These are phyloP conservation scores for Lasioglossum vierecki DNA, from an alignment of 2,888 invertebrate genomes.

Conservation along the genomic window DNA sequence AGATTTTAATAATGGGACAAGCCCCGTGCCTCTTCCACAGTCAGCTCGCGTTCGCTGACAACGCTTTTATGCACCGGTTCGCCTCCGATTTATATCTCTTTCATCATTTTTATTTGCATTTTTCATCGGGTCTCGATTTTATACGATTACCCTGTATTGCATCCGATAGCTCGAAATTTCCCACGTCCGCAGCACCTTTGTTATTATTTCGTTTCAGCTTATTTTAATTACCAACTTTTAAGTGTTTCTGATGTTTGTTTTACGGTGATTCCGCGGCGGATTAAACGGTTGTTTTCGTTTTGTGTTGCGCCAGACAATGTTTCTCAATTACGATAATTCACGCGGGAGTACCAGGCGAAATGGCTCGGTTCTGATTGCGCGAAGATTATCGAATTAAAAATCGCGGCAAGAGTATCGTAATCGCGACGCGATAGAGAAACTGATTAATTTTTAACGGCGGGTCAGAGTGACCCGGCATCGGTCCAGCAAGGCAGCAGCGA, in stretches of 20 bases:
- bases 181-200: neutral
- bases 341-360: too few species aligned
- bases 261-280: too few species aligned
- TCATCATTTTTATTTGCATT: neutral
- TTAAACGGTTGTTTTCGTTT: too few species aligned
- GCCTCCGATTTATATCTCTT: neutral
- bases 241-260: too few species aligned
- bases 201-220: neutral
- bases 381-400: too few species aligned
- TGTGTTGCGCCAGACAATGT: too few species aligned
- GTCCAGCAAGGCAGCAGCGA: neutral
- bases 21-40: neutral
- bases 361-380: too few species aligned
- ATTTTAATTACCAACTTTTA: too few species aligned
- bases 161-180: neutral
- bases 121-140: neutral
- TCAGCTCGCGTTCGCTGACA: neutral
- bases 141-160: neutral
- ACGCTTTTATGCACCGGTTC: neutral
- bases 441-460: neutral
- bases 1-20: conserved; percentile 1
- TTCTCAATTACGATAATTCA: too few species aligned
- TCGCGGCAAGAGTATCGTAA: too few species aligned
- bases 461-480: neutral
- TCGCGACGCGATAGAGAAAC: neutral